A percentile compares a stretch with the other conserved stretches of the same genome.
phyloP scores from a whole-genome alignment of 2,888 invertebrate genomes.

The Fragum sueziense region DNA sequence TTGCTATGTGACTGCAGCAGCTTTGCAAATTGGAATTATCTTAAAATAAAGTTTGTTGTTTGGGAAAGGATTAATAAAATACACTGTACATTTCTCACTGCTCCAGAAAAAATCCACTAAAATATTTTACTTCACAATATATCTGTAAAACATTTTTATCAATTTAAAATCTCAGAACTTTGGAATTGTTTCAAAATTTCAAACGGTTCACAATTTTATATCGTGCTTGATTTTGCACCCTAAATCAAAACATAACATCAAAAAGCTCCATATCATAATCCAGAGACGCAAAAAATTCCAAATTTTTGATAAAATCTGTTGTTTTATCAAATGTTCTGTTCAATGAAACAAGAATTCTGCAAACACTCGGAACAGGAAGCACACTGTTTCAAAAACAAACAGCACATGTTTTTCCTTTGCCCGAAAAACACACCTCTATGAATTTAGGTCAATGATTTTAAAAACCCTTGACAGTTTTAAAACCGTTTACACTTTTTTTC shows the following conservation, averaged over 20 bases:
- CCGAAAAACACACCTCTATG: conserved; percentile 13
- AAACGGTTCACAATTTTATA: neutral
- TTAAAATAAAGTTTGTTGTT: too few species aligned
- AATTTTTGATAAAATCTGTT: neutral
- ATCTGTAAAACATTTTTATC: too few species aligned
- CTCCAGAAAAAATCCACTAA: too few species aligned
- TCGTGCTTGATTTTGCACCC: neutral
- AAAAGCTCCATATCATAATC: neutral
- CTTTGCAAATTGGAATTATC: too few species aligned
- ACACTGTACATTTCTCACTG: too few species aligned
- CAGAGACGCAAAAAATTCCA: neutral
- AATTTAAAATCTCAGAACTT: neutral
- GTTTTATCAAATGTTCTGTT: neutral
- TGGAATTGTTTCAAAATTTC: neutral
- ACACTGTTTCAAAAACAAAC: conserved; percentile 8
- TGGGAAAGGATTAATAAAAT: too few species aligned
- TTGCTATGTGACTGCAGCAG: too few species aligned
- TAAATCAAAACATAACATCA: neutral
- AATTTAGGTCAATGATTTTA: conserved; percentile 20
- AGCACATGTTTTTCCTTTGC: conserved; percentile 15
- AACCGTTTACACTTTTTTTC: neutral
- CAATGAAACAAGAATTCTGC: neutral
- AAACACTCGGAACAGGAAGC: conserved; percentile 1
- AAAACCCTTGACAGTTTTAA: neutral
- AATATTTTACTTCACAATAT: too few species aligned